phyloP scores from a whole-genome alignment of 2,113 vertebrate species.

The Lagenorhynchus albirostris region DNA sequence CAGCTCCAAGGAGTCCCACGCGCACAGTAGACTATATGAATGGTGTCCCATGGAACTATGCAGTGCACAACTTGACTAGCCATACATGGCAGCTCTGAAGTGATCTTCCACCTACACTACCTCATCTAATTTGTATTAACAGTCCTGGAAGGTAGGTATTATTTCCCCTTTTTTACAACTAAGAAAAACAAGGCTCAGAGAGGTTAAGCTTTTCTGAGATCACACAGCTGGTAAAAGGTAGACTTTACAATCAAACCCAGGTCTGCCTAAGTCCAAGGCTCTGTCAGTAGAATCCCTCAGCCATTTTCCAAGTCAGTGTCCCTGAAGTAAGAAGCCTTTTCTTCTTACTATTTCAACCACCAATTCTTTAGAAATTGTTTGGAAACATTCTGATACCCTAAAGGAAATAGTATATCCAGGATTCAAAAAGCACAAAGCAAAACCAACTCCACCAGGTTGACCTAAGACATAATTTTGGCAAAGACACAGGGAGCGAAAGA shows the following conservation, averaged over 20 bases:
- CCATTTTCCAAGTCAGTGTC: not conserved
- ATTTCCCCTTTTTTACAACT: not conserved
- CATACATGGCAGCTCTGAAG: not conserved
- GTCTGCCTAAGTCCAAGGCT: not conserved
- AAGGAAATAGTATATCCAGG: not conserved
- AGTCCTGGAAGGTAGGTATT: not conserved
- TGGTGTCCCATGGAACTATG: not conserved
- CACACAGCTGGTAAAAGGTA: not conserved
- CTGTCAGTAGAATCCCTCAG: not conserved
- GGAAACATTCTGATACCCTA: not conserved
- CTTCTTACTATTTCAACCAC: not conserved
- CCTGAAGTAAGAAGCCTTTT: not conserved
- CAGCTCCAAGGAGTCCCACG: not conserved
- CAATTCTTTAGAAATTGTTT: not conserved
- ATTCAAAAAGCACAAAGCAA: not conserved
- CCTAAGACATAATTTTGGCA: not conserved
- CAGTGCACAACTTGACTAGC: not conserved
- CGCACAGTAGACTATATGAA: not conserved
- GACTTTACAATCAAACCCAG: not conserved
- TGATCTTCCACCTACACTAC: not conserved
- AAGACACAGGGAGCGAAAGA: not conserved
- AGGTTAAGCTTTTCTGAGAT: not conserved
- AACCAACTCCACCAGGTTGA: not conserved
- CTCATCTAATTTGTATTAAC: not conserved
- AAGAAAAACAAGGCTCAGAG: not conserved